phyloP scores from a whole-genome alignment of 2,797 vertebrate genomes.

The Pangasius sanitwongsei region DNA sequence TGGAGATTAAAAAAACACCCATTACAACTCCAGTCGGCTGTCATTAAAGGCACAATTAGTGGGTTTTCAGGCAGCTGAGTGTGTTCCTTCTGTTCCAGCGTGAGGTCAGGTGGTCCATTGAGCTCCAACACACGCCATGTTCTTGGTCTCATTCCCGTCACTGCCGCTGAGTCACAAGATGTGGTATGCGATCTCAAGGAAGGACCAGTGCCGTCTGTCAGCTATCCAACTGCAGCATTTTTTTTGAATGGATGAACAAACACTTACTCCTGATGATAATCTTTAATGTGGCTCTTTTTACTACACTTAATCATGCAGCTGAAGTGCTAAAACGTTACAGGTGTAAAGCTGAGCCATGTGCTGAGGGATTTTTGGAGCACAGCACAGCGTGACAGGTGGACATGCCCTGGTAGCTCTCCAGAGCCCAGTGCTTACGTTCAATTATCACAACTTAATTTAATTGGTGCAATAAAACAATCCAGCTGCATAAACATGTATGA shows the following conservation, averaged over 20 bases:
- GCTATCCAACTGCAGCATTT: slow-evolving; percentile 38
- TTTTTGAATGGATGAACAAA: slow-evolving; percentile 61
- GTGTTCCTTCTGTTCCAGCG: slow-evolving; percentile 61
- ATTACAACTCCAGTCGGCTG: slow-evolving; percentile 66
- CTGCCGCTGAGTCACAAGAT: slow-evolving; percentile 67
- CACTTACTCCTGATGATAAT: slow-evolving; percentile 42
- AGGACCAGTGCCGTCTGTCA: slow-evolving; percentile 50
- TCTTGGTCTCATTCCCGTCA: slow-evolving; percentile 58
- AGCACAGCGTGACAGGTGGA: slow-evolving; percentile 56
- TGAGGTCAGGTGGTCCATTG: slow-evolving; percentile 75
- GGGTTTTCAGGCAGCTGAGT: slow-evolving; percentile 57
- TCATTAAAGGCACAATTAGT: slow-evolving; percentile 72
- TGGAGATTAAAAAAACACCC: slow-evolving; percentile 66
- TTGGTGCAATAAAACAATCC: slow-evolving; percentile 80
- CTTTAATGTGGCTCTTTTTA: slow-evolving; percentile 34
- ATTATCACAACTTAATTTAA: slow-evolving; percentile 76
- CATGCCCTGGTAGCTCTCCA: slow-evolving; percentile 48
- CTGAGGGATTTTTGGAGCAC: slow-evolving; percentile 21
- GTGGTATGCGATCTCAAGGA: slow-evolving; percentile 40
- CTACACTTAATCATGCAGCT: slow-evolving; percentile 46
- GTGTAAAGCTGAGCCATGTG: slow-evolving; percentile 43
- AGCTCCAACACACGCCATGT: slow-evolving; percentile 65
- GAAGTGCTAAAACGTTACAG: slow-evolving; percentile 47
- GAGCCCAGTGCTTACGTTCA: slow-evolving; percentile 63
- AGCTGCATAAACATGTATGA: slow-evolving; percentile 83